phyloP scores from a whole-genome alignment of 2,113 vertebrate genomes.

The Pavo muticus region DNA sequence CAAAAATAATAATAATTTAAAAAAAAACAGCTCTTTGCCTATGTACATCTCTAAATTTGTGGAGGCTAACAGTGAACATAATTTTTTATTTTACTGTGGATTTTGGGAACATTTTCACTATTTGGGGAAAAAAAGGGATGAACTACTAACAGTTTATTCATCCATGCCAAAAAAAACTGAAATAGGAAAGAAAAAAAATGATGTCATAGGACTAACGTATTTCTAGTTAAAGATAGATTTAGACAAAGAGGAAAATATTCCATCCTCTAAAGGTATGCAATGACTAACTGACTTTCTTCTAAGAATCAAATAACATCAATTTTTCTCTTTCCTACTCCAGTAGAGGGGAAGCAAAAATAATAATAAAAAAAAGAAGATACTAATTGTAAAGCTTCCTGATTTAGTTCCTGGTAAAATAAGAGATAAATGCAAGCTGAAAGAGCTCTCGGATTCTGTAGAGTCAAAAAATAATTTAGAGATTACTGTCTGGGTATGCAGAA shows the following conservation, averaged over 20 bases:
- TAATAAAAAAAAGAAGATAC: neutral
- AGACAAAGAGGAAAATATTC: accelerated
- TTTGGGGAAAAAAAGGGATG: neutral
- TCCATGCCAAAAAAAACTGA: neutral
- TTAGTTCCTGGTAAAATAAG: neutral
- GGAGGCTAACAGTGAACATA: neutral
- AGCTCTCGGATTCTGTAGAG: neutral
- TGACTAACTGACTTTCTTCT: neutral
- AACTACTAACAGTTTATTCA: neutral
- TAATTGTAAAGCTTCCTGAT: neutral
- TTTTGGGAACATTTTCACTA: neutral
- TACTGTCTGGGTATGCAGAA: neutral
- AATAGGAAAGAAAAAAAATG: neutral
- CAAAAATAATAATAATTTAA: neutral
- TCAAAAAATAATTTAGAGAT: neutral
- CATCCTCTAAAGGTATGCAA: neutral
- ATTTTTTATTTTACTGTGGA: neutral
- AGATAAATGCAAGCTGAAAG: neutral
- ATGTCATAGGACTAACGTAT: neutral
- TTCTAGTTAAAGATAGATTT: neutral
- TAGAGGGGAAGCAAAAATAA: neutral
- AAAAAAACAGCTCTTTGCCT: accelerated
- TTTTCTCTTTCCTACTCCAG: neutral
- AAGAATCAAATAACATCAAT: neutral
- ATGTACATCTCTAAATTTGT: neutral